phyloP scores from a whole-genome alignment of 2,888 invertebrate species.

The Cenopis cana region DNA sequence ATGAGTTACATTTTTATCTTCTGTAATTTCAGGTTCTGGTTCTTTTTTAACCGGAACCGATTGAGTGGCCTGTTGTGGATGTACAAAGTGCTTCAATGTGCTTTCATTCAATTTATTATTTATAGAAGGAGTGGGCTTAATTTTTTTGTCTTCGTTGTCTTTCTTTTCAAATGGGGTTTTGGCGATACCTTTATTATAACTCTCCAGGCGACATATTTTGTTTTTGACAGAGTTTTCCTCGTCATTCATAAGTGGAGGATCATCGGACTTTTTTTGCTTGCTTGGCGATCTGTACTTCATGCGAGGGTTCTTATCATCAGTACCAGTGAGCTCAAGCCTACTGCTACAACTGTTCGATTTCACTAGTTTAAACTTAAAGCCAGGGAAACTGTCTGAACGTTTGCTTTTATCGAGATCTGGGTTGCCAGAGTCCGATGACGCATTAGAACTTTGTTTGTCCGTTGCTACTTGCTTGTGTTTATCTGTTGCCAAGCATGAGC shows the following conservation, averaged over 20 bases:
- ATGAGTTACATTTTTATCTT: constrained; percentile 52
- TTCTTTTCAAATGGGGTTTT: constrained; percentile 78
- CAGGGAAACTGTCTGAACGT: constrained; percentile 80
- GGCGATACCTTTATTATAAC: constrained; percentile 78
- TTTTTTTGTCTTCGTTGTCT: constrained; percentile 63
- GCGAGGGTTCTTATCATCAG: constrained; percentile 83
- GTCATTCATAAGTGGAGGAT: constrained; percentile 76
- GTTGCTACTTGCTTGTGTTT: constrained; percentile 69
- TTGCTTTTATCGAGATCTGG: constrained; percentile 64
- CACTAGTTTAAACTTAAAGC: constrained; percentile 91
- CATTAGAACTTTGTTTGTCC: constrained; percentile 62
- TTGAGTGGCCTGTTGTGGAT: constrained; percentile 50
- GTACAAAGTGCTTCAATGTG: constrained; percentile 51
- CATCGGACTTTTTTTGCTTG: constrained; percentile 66
- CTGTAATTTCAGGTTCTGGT: constrained; percentile 52
- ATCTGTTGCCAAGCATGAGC: constrained; percentile 77
- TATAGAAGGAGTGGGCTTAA: constrained; percentile 53
- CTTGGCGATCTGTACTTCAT: constrained; percentile 69
- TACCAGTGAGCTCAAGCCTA: constrained; percentile 91
- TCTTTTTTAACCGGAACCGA: constrained; percentile 53
- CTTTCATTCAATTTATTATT: constrained; percentile 48
- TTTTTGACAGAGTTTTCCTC: constrained; percentile 82
- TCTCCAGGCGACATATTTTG: constrained; percentile 80
- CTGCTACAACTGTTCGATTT: constrained; percentile 95
- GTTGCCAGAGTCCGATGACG: constrained; percentile 58